phyloP scores from a whole-genome alignment of 37 sponge, comb jelly and placozoan species.

The Diacarnus erythraeanus region DNA sequence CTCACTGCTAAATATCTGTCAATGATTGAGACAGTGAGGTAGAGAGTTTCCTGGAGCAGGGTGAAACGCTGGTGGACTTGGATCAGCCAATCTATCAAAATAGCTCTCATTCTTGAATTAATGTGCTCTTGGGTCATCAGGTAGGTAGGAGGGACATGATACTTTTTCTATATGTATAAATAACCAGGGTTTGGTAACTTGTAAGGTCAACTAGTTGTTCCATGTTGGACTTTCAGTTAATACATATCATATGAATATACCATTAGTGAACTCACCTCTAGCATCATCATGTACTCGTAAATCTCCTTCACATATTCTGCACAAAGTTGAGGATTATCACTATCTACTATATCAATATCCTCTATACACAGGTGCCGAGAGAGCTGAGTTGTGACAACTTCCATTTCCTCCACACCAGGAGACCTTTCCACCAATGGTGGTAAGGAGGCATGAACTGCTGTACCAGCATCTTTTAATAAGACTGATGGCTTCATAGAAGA shows the following conservation, averaged over 20 bases:
- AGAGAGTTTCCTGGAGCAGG: conserved; percentile 91
- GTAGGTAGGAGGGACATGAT: conserved; percentile 72
- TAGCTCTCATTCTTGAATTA: conserved; percentile 85
- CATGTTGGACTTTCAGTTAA: not conserved
- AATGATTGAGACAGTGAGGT: conserved; percentile 85
- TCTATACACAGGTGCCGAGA: conserved; percentile 61
- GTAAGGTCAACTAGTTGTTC: not conserved
- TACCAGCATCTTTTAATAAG: not conserved
- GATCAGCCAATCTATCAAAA: conserved; percentile 95
- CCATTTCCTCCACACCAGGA: conserved; percentile 32
- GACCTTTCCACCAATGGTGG: not conserved
- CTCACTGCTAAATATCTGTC: conserved; percentile 91
- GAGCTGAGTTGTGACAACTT: conserved; percentile 28
- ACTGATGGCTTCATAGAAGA: not conserved
- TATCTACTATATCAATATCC: conserved; percentile 83
- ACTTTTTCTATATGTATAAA: conserved; percentile 40
- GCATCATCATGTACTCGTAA: conserved; percentile 83
- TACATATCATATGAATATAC: too few species aligned
- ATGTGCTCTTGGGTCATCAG: conserved; percentile 76
- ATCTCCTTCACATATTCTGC: conserved; percentile 95
- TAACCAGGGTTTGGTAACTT: not conserved
- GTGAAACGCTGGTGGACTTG: conserved; percentile 91
- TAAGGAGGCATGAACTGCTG: not conserved
- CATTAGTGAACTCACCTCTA: conserved; percentile 63
- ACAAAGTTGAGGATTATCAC: conserved; percentile 93